phyloP scores from a whole-genome alignment of 1,140 invertebrate species.

The Drosophila funebris region DNA sequence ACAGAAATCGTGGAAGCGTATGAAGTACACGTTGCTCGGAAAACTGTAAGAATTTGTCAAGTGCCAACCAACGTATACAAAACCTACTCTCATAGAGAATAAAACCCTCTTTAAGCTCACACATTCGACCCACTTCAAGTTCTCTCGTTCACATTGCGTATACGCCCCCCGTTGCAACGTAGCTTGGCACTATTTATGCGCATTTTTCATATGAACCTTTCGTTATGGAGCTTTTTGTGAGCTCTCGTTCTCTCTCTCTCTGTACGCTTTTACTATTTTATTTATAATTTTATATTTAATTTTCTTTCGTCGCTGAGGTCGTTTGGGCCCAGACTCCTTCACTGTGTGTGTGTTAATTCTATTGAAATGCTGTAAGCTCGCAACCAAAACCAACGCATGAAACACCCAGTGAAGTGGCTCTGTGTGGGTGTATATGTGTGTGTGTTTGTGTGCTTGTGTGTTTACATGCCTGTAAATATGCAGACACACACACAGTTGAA shows the following conservation, averaged over 20 bases:
- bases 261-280: slow-evolving; percentile 47
- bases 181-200: slow-evolving; percentile 68
- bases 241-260: neutral
- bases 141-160: slow-evolving; percentile 17
- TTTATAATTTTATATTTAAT: slow-evolving; percentile 81
- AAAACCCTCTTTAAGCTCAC: slow-evolving; percentile 28
- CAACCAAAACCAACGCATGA: slow-evolving; percentile 74
- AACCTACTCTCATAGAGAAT: slow-evolving; percentile 10
- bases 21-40: slow-evolving; percentile 60
- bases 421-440: slow-evolving; percentile 12
- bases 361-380: slow-evolving; percentile 80
- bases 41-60: slow-evolving; percentile 78
- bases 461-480: slow-evolving; percentile 68
- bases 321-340: slow-evolving; percentile 44
- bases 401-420: slow-evolving; percentile 67
- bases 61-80: slow-evolving; percentile 52
- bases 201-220: slow-evolving; percentile 62
- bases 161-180: slow-evolving; percentile 16
- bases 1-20: slow-evolving; percentile 46
- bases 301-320: slow-evolving; percentile 60
- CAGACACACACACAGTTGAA: slow-evolving; percentile 21
- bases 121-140: slow-evolving; percentile 48
- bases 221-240: slow-evolving; percentile 46
- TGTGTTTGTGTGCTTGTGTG: slow-evolving; percentile 19
- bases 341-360: slow-evolving; percentile 70